Percentiles rank a stretch among this genome's conserved stretches.
Evolutionary conservation across 2,888 invertebrate species (phyloP).

Genomic region (Encarsia formosa): DNA sequence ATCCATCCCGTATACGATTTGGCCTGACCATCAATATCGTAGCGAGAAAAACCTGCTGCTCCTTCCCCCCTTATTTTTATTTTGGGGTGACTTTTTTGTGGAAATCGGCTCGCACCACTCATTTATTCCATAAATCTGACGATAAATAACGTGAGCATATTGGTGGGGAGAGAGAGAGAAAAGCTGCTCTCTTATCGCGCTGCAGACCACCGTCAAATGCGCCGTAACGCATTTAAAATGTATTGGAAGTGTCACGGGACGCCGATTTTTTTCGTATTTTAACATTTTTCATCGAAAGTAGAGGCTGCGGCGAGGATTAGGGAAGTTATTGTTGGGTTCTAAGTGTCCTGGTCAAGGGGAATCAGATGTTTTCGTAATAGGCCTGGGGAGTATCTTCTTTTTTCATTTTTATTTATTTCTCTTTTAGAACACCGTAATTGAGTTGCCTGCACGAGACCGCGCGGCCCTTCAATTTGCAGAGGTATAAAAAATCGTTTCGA

Average conservation of each 20-base stretch:
- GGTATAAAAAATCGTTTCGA: constrained; percentile 17
- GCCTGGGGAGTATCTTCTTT: not conserved
- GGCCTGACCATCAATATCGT: constrained; percentile 4
- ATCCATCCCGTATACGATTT: not conserved
- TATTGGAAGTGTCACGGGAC: constrained; percentile 50
- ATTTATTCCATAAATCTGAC: constrained; percentile 51
- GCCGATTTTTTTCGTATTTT: constrained; percentile 44
- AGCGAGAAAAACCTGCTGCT: constrained; percentile 5
- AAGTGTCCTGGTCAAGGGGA: constrained; percentile 36
- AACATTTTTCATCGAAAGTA: constrained; percentile 48
- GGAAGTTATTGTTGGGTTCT: constrained; percentile 33
- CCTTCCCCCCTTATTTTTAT: constrained; percentile 18
- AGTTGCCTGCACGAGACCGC: not conserved
- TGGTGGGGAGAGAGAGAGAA: constrained; percentile 32
- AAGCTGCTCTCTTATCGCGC: constrained; percentile 36
- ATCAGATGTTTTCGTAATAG: too few relatives aligned
- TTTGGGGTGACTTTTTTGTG: constrained; percentile 2
- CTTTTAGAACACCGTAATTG: not conserved
- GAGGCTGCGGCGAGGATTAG: constrained; percentile 39
- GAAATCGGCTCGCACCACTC: constrained; percentile 36
- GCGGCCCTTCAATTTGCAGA: constrained; percentile 5
- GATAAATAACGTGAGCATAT: constrained; percentile 49
- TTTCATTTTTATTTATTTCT: not conserved
- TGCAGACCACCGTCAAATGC: constrained; percentile 40
- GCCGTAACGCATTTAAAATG: constrained; percentile 52